A percentile compares a stretch with the other conserved stretches of the same genome.
Evolutionary conservation across 2,888 invertebrate species (phyloP).

Genomic region (Scaptomyza parva): DNA sequence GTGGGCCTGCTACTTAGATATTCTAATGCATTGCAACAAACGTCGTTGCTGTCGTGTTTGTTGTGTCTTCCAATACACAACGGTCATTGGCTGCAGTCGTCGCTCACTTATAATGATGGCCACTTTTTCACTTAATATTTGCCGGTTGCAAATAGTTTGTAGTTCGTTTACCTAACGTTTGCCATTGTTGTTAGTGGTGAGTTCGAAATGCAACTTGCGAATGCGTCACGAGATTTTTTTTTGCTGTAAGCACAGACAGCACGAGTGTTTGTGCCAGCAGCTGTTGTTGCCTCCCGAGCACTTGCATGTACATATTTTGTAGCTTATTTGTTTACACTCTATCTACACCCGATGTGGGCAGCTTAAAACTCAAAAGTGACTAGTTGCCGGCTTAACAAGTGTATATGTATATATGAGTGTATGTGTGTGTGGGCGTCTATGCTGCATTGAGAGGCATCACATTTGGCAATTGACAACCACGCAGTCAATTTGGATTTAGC

Average conservation of each 20-base stretch:
- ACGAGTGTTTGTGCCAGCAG: slow-evolving; percentile 35
- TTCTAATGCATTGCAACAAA: slow-evolving; percentile 48
- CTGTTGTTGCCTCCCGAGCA: slow-evolving; percentile 22
- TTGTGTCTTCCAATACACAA: slow-evolving; percentile 16
- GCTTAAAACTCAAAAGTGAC: slow-evolving; percentile 33
- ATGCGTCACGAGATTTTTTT: slow-evolving; percentile 71
- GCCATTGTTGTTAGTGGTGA: slow-evolving; percentile 66
- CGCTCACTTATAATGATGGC: slow-evolving; percentile 51
- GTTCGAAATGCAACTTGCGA: slow-evolving; percentile 63
- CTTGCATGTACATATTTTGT: slow-evolving; percentile 37
- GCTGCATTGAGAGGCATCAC: slow-evolving; percentile 46
- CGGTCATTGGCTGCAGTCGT: slow-evolving; percentile 57
- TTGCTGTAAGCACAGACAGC: slow-evolving; percentile 50
- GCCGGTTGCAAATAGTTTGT: slow-evolving; percentile 67
- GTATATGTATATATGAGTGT: neutral
- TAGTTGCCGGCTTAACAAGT: slow-evolving; percentile 21
- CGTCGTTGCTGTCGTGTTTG: slow-evolving; percentile 14
- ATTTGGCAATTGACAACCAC: slow-evolving; percentile 53
- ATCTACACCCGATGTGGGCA: slow-evolving; percentile 45
- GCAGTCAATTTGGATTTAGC: slow-evolving; percentile 16
- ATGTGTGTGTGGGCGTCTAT: slow-evolving; percentile 12
- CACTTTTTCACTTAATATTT: slow-evolving; percentile 63
- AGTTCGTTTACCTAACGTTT: slow-evolving; percentile 71
- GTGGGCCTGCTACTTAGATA: slow-evolving; percentile 51
- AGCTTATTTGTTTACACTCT: slow-evolving; percentile 61